These are phyloP conservation scores for Hylomyscus alleni DNA, from an alignment of 2,797 vertebrate species.

Conservation along the genomic window DNA sequence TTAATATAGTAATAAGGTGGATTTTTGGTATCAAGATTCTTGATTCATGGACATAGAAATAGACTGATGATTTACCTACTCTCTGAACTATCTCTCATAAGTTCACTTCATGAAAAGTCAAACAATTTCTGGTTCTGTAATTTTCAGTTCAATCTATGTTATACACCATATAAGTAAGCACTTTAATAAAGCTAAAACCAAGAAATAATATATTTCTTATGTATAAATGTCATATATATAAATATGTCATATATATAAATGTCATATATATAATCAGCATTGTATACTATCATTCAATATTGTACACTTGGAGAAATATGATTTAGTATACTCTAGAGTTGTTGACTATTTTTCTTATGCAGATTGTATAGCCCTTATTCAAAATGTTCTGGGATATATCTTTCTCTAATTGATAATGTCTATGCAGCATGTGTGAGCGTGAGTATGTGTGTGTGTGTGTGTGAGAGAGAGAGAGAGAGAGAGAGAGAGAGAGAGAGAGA, in stretches of 20 bases:
- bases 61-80: neutral
- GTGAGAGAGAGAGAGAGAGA: neutral
- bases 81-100: neutral
- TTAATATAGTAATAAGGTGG: neutral
- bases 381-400: neutral
- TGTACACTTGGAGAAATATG: constrained; percentile 24
- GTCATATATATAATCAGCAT: neutral
- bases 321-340: constrained; percentile 39
- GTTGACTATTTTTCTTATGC: neutral
- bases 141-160: constrained; percentile 33
- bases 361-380: neutral
- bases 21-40: neutral
- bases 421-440: neutral
- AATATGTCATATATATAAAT: neutral
- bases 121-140: neutral
- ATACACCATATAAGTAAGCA: neutral
- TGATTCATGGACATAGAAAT: neutral
- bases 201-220: neutral
- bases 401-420: neutral
- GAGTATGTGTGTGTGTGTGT: neutral
- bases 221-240: neutral
- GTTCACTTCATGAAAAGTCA: neutral
- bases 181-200: neutral
- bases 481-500: neutral
- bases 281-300: neutral